Evolutionary conservation across 2,797 vertebrate genomes (phyloP), one percentile per base, ranked within the genome.

Genomic region (Fistularia commersonii): DNA sequence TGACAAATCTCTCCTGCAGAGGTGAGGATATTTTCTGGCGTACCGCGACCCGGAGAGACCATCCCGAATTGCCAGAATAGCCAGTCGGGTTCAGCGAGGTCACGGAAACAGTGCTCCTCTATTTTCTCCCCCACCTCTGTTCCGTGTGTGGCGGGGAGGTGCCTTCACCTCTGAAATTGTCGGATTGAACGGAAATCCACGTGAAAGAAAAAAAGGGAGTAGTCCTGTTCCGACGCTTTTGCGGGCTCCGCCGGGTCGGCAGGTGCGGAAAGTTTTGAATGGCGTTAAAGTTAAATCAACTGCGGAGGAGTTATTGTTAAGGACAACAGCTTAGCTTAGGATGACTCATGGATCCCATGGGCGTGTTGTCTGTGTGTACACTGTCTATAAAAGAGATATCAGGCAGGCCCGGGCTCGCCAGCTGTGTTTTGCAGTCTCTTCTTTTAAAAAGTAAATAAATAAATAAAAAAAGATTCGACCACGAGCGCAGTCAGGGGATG

Each of bases 1-100:
- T 72, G 70, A 82, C 80, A 80, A 70, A 77, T 77, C 68, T 80
- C 61, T 81, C 66, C 63, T 81, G 72, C 70, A 63, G 72, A 78
- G 77, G 78, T 74, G 67, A 77, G 71, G 86, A 68, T 80, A 59
- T 71, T 67, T 15, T 13, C 55, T 67, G 64, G 64, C 59, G 44
- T 57, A 53, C 60, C 7, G 63, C 58, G 44, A 54, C 50, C 59
- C 7, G 64, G 53, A 46, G 56, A 60, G 64, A 65, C 54, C 37
- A 49, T 62, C 54, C 37, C 48, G 52, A 60, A 56, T 60, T 79
- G 76, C 73, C 65, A 74, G 75, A 78, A 68, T 69, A 71, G 69
- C 72, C 74, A 66, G 58, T 54, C 36, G 40, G 69, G 76, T 74
- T 84, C 71, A 74, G 38, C 7, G 57, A 70, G 81, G 74, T 82